Evolutionary conservation across 1,140 invertebrate species (phyloP).

Genomic region (Caenorhabditis latens): DNA sequence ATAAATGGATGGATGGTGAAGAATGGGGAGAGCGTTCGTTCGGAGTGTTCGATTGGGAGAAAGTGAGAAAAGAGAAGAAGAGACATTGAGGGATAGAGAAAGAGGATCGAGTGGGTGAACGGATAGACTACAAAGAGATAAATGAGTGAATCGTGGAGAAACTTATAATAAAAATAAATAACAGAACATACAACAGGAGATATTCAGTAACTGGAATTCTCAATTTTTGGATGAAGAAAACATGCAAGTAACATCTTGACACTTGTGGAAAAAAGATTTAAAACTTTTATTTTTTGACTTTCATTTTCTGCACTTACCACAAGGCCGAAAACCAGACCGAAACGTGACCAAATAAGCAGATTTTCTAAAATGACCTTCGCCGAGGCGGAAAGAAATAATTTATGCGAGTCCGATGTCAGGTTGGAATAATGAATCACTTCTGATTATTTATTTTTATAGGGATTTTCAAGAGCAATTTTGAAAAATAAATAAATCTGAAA

Average conservation of each 20-base stretch:
- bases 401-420: not conserved
- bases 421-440: not conserved
- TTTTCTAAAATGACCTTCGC: not conserved
- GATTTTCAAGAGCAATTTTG: not conserved
- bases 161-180: not conserved
- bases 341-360: not conserved
- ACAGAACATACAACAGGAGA: not conserved
- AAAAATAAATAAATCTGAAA: too few species aligned
- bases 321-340: not conserved
- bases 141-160: not conserved
- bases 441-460: not conserved
- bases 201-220: not conserved
- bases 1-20: conserved; percentile 41
- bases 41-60: not conserved
- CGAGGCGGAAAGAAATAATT: not conserved
- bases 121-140: not conserved
- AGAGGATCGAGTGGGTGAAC: not conserved
- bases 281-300: too few species aligned
- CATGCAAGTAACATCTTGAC: not conserved
- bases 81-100: not conserved
- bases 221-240: not conserved
- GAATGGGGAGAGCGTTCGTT: conserved; percentile 45
- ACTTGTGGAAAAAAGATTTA: not conserved
- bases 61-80: not conserved
- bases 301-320: not conserved